phyloP scores from a whole-genome alignment of 2,888 invertebrate species.

The Mythimna albipuncta region DNA sequence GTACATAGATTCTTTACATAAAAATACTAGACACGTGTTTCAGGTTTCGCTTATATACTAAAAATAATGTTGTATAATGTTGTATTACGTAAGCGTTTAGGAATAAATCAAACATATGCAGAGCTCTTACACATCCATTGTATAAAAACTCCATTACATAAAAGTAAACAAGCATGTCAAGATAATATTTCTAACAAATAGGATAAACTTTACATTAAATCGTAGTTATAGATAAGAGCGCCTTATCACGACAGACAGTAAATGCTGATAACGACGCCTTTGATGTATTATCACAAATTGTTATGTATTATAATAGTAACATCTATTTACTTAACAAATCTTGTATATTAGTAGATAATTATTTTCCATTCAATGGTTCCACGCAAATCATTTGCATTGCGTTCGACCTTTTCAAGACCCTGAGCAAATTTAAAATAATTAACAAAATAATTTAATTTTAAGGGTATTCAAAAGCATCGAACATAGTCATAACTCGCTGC shows the following conservation, averaged over 20 bases:
- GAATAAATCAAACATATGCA: neutral
- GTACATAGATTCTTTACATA: too few species aligned
- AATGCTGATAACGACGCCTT: slow-evolving; percentile 30
- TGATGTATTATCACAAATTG: slow-evolving; percentile 21
- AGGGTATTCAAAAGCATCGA: neutral
- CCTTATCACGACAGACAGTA: slow-evolving; percentile 37
- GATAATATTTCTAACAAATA: slow-evolving; percentile 46
- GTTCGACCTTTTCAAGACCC: neutral
- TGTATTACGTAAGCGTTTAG: too few species aligned
- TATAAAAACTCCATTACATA: neutral
- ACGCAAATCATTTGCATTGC: neutral
- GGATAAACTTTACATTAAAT: slow-evolving; percentile 60
- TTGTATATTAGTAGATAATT: slow-evolving; percentile 7
- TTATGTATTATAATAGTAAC: slow-evolving; percentile 3
- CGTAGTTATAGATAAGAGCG: slow-evolving; percentile 57
- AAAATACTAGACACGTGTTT: too few species aligned
- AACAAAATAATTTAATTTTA: neutral
- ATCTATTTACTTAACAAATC: slow-evolving; percentile 2
- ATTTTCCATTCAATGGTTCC: slow-evolving; percentile 12
- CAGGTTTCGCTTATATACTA: too few species aligned
- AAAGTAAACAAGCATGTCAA: slow-evolving; percentile 20
- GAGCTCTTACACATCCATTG: neutral
- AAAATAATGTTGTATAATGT: too few species aligned
- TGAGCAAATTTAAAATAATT: neutral
- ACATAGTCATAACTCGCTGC: neutral